Percentiles rank a stretch among this genome's conserved stretches.
Evolutionary conservation across 2,797 vertebrate genomes (phyloP).

Genomic region (Paramormyrops hopkinsi): DNA sequence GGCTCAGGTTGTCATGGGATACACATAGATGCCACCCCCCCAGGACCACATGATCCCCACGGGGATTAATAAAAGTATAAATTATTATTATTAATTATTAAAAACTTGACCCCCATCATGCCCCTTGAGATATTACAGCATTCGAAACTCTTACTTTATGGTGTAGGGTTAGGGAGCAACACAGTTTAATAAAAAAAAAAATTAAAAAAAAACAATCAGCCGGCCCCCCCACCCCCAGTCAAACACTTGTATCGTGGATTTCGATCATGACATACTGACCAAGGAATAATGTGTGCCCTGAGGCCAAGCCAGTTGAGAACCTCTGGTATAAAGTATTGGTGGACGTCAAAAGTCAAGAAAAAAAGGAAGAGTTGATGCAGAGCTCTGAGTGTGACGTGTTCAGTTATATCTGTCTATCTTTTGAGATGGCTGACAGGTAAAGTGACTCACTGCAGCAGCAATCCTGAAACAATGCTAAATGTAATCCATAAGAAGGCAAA

Average conservation of each 20-base stretch:
- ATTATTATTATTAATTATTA: too few species aligned
- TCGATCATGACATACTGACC: background rate
- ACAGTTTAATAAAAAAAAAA: background rate
- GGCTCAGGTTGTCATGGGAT: background rate
- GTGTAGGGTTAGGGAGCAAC: background rate
- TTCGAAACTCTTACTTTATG: background rate
- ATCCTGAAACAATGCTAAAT: background rate
- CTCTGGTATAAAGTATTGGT: background rate
- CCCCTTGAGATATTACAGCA: background rate
- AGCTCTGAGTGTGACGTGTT: background rate
- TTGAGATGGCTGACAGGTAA: background rate
- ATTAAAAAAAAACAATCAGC: too few species aligned
- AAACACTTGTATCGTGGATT: background rate
- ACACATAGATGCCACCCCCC: background rate
- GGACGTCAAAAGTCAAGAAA: background rate
- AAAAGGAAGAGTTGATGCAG: background rate
- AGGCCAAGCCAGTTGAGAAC: background rate
- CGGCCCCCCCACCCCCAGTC: background rate
- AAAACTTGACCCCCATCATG: background rate
- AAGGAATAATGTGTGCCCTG: background rate
- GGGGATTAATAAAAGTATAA: too few species aligned
- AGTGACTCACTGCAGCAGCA: background rate
- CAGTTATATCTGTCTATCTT: background rate
- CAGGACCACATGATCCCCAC: background rate
- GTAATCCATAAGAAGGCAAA: background rate